Percentiles rank a stretch among this genome's conserved stretches.
phyloP scores from a whole-genome alignment of 1,140 invertebrate genomes.

The Lasaia peninsularis region DNA sequence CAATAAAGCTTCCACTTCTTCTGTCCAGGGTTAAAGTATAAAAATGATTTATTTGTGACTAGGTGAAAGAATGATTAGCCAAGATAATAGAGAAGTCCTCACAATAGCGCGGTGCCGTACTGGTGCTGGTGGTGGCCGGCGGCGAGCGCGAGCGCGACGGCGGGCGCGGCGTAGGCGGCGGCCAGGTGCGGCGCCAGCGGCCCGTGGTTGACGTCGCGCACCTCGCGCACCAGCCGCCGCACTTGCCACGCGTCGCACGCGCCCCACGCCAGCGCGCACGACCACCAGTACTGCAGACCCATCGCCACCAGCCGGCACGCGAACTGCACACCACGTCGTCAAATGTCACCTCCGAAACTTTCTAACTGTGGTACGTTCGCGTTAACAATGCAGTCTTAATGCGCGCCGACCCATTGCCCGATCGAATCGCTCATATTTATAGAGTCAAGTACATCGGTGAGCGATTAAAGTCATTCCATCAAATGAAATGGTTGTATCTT shows the following conservation, averaged over 20 bases:
- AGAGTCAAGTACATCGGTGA: too few species aligned
- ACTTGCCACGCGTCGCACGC: slow-evolving; percentile 94
- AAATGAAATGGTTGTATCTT: too few species aligned
- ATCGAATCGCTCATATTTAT: too few species aligned
- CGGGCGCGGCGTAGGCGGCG: slow-evolving; percentile 96
- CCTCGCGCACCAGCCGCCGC: slow-evolving; percentile 95
- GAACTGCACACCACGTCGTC: slow-evolving; percentile 80
- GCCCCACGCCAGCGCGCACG: slow-evolving; percentile 93
- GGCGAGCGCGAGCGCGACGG: slow-evolving; percentile 92
- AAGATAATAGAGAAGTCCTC: slow-evolving; percentile 68
- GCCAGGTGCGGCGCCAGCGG: slow-evolving; percentile 96
- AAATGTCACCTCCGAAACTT: too few species aligned
- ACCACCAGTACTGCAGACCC: slow-evolving; percentile 94
- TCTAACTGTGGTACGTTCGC: too few species aligned
- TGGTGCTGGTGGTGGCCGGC: slow-evolving; percentile 96
- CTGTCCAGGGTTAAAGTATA: too few species aligned
- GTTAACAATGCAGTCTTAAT: too few species aligned
- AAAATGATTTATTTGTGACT: too few species aligned
- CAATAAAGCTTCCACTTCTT: too few species aligned
- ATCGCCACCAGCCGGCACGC: slow-evolving; percentile 95
- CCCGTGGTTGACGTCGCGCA: slow-evolving; percentile 97
- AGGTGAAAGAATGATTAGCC: too few species aligned
- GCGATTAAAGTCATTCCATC: too few species aligned
- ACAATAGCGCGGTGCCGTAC: slow-evolving; percentile 96
- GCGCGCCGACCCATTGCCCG: too few species aligned